Evolutionary conservation across 2,888 invertebrate genomes (phyloP).

Genomic region (Synanthedon tipuliformis): DNA sequence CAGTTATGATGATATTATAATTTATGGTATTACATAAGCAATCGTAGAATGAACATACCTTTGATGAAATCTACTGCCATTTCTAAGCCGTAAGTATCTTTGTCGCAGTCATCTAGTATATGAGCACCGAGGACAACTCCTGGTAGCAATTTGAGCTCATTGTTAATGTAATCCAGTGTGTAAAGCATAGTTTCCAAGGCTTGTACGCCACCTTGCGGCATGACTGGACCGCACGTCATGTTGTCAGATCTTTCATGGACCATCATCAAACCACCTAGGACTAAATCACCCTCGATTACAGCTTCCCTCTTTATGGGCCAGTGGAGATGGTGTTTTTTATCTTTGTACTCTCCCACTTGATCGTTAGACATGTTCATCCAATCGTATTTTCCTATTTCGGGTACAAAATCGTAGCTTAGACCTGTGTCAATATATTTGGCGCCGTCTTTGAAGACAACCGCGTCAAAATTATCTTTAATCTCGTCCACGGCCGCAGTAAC

Average conservation of each 20-base stretch:
- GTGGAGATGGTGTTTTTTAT: constrained; percentile 45
- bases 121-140: constrained; percentile 87
- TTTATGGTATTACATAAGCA: too few relatives aligned
- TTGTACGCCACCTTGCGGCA: constrained; percentile 92
- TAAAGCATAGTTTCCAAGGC: constrained; percentile 93
- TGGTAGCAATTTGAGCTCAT: constrained; percentile 74
- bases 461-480: constrained; percentile 14
- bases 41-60: constrained; percentile 72
- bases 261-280: constrained; percentile 93
- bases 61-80: constrained; percentile 97
- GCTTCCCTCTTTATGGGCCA: constrained; percentile 92
- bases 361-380: constrained; percentile 53
- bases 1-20: too few relatives aligned
- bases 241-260: constrained; percentile 90
- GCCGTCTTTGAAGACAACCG: constrained; percentile 24
- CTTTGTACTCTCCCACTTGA: constrained; percentile 47
- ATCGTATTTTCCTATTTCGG: constrained; percentile 30
- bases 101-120: constrained; percentile 94
- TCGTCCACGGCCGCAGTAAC: constrained; percentile 19
- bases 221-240: constrained; percentile 90
- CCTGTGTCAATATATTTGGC: constrained; percentile 27
- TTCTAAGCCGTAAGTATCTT: constrained; percentile 94
- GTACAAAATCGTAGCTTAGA: constrained; percentile 18
- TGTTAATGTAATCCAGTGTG: constrained; percentile 85
- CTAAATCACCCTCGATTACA: constrained; percentile 87